Percentiles rank a stretch among this genome's conserved stretches.
phyloP scores from a whole-genome alignment of 2,113 vertebrate species.

The Mionectes macconnelli region DNA sequence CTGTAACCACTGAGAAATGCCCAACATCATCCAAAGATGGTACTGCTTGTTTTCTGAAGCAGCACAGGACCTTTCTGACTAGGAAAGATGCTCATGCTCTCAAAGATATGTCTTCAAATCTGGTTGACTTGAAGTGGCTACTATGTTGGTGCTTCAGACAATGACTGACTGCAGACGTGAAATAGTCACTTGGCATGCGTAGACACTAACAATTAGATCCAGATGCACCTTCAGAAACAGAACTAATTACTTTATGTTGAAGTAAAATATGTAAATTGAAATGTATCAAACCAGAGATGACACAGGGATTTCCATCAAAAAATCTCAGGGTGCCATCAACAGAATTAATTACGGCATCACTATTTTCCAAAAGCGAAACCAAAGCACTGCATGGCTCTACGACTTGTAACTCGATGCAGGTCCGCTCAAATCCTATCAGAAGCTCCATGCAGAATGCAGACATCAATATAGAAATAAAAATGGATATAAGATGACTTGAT shows the following conservation, averaged over 20 bases:
- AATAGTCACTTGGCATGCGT: not conserved
- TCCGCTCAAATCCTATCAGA: not conserved
- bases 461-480: not conserved
- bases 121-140: not conserved
- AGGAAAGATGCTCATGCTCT: not conserved
- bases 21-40: conserved; percentile 1
- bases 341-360: not conserved
- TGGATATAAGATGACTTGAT: not conserved
- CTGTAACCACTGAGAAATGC: not conserved
- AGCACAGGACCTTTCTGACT: not conserved
- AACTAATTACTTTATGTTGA: not conserved
- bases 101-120: not conserved
- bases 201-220: not conserved
- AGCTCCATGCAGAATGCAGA: not conserved
- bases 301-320: not conserved
- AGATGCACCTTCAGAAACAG: not conserved
- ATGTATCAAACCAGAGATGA: not conserved
- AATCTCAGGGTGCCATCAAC: not conserved
- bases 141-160: not conserved
- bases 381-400: not conserved
- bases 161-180: not conserved
- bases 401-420: not conserved
- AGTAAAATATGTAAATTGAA: not conserved
- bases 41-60: not conserved
- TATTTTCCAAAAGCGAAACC: not conserved